Conservation (phyloP, 2,888 invertebrate species). For the Drosophila rellima region DNA sequence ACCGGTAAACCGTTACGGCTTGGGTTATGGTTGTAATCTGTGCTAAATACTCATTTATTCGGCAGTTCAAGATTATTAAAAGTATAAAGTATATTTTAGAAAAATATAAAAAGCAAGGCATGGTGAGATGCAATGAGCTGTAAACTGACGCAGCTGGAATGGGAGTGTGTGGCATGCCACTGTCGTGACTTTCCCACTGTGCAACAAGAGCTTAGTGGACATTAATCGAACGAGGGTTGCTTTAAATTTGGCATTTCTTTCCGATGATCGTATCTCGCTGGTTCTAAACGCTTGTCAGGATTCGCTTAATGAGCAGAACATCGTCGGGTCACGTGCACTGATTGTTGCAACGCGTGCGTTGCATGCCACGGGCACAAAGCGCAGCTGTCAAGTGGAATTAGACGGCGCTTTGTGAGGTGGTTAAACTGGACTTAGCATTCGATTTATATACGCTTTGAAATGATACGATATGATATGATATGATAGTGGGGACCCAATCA, state of each 20-base stretch:
- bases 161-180: slow-evolving; percentile 47
- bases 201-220: slow-evolving; percentile 55
- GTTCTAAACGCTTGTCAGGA: slow-evolving; percentile 72
- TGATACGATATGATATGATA: not conserved
- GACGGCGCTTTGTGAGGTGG: slow-evolving; percentile 46
- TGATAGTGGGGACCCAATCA: slow-evolving; percentile 61
- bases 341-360: slow-evolving; percentile 43
- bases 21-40: too few relatives aligned
- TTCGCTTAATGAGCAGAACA: slow-evolving; percentile 75
- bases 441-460: slow-evolving; percentile 11
- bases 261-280: slow-evolving; percentile 71
- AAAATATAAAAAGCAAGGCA: slow-evolving; percentile 11
- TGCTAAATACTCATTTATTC: not conserved
- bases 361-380: slow-evolving; percentile 33
- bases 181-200: slow-evolving; percentile 65
- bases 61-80: not conserved
- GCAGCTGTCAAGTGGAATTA: slow-evolving; percentile 67
- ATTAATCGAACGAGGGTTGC: slow-evolving; percentile 47
- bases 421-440: slow-evolving; percentile 32
- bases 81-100: not conserved
- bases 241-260: slow-evolving; percentile 32
- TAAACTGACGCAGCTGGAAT: slow-evolving; percentile 47
- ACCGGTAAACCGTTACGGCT: too few relatives aligned
- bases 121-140: slow-evolving; percentile 58
- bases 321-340: slow-evolving; percentile 70